Base-by-base conservation (phyloP, 2,888 invertebrate genomes). In the Cerceris ruficornis region DNA sequence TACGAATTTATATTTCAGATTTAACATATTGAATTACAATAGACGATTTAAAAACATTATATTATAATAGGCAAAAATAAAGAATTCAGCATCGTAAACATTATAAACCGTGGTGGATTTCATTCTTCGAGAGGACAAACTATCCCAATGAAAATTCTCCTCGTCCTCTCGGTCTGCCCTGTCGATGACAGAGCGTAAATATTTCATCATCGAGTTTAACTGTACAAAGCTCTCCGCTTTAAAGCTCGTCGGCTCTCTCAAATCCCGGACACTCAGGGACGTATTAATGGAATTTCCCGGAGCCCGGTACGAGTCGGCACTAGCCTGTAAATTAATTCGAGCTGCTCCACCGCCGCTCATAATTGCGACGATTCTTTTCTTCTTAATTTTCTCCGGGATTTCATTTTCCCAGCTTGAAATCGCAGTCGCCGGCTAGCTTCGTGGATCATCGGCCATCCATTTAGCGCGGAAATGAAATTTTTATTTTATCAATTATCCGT, bases 211-310 rank as follows among this genome's bases (percentile, higher is more conserved):
- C 57, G 69, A 17, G 69, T 69, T 76, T 81, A 83, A 86, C 28
- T 80, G 75, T 75, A 81, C 68, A 72, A 81, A 80, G 67, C 72
- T 75, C 80, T 82, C 80, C 58, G 58, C 83, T 87, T 87, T 79
- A 85, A 85, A 85, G 59, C 67, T 59, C 28, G 69, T 62, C 43
- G 43, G 59, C 50, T 49, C 54, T 68, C 70, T 66, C 68, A 60
- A 62, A 77, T 68, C 74, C 75, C 66, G 66, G 59, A 70, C 74
- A 77, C 73, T 77, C 77, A 69, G 70, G 68, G 65, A 67, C 67
- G 80, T 75, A 75, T 80, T 87, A 87, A 86, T 85, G 83, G 83
- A 81, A 85, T 82, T 84, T 84, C 74, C 71, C 77, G 77, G 70
- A 65, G 58, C 41, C 66, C 9, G 46, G 8, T 7, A 42, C 41